Evolutionary conservation across 2,113 vertebrate genomes (phyloP).

Genomic region (Oenanthe melanoleuca): DNA sequence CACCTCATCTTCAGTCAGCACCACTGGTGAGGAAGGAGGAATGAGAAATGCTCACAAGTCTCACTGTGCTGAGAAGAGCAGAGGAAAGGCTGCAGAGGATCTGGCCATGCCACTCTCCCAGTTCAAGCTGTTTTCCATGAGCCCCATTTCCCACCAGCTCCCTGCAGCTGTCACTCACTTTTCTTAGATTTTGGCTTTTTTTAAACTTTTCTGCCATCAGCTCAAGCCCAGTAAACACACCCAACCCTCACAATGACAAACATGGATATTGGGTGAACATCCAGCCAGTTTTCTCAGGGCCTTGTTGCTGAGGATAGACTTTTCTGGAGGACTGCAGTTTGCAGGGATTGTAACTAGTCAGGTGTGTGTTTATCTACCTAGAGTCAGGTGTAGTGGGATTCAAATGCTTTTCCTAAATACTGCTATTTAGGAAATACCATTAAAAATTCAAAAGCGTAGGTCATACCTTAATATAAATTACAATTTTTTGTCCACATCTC

Average conservation of each 20-base stretch:
- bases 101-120: not conserved
- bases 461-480: not conserved
- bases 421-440: not conserved
- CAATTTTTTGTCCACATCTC: not conserved
- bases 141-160: not conserved
- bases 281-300: not conserved
- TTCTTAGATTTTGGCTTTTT: not conserved
- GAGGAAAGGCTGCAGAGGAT: not conserved
- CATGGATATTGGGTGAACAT: not conserved
- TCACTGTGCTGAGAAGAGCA: not conserved
- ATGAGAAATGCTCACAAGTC: not conserved
- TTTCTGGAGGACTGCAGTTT: not conserved
- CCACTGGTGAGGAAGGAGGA: not conserved
- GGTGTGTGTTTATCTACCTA: not conserved
- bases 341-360: not conserved
- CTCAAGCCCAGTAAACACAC: not conserved
- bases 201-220: not conserved
- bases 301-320: not conserved
- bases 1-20: not conserved
- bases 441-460: not conserved
- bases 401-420: not conserved
- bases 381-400: not conserved
- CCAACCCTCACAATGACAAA: rapidly evolving
- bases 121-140: not conserved
- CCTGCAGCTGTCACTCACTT: not conserved